Conservation (phyloP, 2,113 vertebrate species). For the Strix aluco region DNA sequence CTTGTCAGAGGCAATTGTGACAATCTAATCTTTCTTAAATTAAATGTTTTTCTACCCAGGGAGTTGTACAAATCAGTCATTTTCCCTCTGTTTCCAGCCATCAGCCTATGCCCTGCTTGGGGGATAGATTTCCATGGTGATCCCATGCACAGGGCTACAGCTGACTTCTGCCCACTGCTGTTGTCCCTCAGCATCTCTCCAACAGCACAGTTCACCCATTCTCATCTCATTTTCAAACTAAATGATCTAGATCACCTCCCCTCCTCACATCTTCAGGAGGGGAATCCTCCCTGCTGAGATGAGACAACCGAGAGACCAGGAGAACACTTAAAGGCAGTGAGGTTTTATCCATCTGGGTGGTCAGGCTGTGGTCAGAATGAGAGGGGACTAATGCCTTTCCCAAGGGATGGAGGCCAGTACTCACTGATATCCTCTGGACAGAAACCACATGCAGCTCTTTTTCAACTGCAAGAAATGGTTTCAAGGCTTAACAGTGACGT, state of each 20-base stretch:
- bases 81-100: not conserved
- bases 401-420: not conserved
- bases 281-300: not conserved
- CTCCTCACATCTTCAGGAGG: not conserved
- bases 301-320: not conserved
- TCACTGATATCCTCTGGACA: not conserved
- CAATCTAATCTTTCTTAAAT: conserved; percentile 20
- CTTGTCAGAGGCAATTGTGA: not conserved
- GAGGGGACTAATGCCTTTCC: not conserved
- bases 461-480: not conserved
- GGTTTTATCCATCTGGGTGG: not conserved
- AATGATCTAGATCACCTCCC: not conserved
- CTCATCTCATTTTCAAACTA: not conserved
- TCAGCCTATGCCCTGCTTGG: not conserved
- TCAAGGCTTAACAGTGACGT: not conserved
- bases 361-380: not conserved
- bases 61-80: not conserved
- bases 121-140: not conserved
- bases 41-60: not conserved
- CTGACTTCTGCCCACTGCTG: not conserved
- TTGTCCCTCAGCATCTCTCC: not conserved
- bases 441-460: not conserved
- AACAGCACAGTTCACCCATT: not conserved
- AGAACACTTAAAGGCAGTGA: not conserved
- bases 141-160: not conserved